Conservation (phyloP, 2,888 invertebrate species). For the Lepidocyrtinus sp. region DNA sequence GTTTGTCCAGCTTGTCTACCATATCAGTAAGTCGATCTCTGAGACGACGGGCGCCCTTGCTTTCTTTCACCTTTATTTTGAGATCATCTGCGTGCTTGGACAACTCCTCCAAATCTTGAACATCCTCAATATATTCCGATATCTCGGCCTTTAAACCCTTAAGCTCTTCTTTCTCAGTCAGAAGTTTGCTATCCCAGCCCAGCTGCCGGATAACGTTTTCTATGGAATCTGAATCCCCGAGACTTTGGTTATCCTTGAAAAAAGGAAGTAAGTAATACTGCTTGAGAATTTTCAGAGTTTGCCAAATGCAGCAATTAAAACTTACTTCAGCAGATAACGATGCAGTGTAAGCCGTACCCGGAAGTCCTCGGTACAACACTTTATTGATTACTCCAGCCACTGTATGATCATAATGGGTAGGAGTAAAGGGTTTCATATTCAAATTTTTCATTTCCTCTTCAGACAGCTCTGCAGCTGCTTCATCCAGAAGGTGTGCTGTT, state of each 20-base stretch:
- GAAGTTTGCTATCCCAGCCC: constrained; percentile 81
- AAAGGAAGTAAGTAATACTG: neutral
- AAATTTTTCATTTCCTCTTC: neutral
- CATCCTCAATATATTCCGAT: constrained; percentile 91
- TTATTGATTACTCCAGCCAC: constrained; percentile 28
- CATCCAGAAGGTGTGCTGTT: too few relatives aligned
- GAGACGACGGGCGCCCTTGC: constrained; percentile 88
- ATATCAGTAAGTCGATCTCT: constrained; percentile 90
- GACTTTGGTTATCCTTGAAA: constrained; percentile 75
- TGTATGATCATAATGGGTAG: constrained; percentile 16
- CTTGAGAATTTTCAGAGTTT: neutral
- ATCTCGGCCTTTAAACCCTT: constrained; percentile 92
- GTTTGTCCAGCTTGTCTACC: constrained; percentile 87
- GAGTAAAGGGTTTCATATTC: neutral
- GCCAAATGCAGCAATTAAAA: constrained; percentile 1
- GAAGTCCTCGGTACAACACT: constrained; percentile 35
- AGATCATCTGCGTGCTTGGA: constrained; percentile 72
- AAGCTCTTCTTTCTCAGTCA: constrained; percentile 92
- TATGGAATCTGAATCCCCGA: constrained; percentile 88
- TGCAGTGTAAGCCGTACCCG: too few relatives aligned
- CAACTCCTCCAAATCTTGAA: constrained; percentile 87
- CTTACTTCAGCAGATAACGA: neutral
- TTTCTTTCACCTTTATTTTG: constrained; percentile 62
- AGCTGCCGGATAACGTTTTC: constrained; percentile 91
- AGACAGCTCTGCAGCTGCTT: too few relatives aligned